A percentile compares a stretch with the other conserved stretches of the same genome.
Conservation (phyloP, 2,888 invertebrate species). For the Epinotia bilunana region DNA sequence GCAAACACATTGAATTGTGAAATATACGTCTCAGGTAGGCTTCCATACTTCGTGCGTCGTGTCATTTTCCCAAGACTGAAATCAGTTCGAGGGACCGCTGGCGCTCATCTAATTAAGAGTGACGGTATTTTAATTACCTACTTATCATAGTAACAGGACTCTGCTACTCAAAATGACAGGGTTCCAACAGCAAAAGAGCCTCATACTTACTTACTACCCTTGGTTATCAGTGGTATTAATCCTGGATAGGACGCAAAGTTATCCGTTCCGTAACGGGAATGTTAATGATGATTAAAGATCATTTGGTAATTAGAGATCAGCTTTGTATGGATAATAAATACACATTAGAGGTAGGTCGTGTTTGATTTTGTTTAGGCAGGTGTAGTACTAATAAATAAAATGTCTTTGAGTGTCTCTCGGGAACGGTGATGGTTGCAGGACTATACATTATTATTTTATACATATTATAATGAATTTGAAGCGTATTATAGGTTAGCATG, state of each 20-base stretch:
- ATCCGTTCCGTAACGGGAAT: constrained; percentile 22
- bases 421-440: neutral
- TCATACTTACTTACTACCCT: constrained; percentile 1
- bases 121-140: constrained; percentile 36
- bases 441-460: too few relatives aligned
- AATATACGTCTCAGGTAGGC: neutral
- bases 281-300: constrained; percentile 28
- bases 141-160: constrained; percentile 31
- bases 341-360: constrained; percentile 11
- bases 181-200: neutral
- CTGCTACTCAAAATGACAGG: neutral
- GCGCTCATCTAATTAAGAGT: constrained; percentile 24
- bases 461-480: too few relatives aligned
- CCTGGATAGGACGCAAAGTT: constrained; percentile 14
- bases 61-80: neutral
- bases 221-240: constrained; percentile 15
- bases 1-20: neutral
- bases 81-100: constrained; percentile 9
- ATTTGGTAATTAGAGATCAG: constrained; percentile 24
- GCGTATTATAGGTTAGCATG: too few relatives aligned
- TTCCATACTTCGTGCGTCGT: neutral
- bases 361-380: constrained; percentile 1
- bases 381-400: neutral
- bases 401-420: neutral
- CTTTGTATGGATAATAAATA: constrained; percentile 31